Percentiles rank a stretch among this genome's conserved stretches.
Evolutionary conservation across 1,140 invertebrate species (phyloP).

Genomic region (Ips nitidus): DNA sequence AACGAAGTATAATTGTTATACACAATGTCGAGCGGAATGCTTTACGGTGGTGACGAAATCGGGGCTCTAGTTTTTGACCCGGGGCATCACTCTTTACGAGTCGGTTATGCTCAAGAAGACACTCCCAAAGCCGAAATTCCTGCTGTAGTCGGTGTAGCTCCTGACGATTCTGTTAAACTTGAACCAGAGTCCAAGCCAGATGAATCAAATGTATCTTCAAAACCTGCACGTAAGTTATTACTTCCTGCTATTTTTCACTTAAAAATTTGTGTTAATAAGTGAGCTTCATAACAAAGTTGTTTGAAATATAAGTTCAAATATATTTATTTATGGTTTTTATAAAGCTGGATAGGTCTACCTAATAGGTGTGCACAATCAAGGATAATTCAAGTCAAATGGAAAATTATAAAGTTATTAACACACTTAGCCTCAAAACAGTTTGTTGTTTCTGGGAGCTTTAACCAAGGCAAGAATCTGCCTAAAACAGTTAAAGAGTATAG

Average conservation of each 20-base stretch:
- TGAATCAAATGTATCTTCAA: conserved; percentile 52
- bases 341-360: no score
- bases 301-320: no score
- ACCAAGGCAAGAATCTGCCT: no score
- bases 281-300: background rate
- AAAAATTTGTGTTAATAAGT: background rate
- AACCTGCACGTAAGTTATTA: conserved; percentile 53
- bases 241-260: background rate
- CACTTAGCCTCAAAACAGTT: no score
- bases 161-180: conserved; percentile 59
- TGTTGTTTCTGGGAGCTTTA: no score
- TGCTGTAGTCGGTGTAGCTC: conserved; percentile 75
- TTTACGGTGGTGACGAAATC: conserved; percentile 94
- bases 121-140: conserved; percentile 92
- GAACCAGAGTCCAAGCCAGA: conserved; percentile 65
- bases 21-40: conserved; percentile 61
- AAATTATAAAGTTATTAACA: no score
- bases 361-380: no score
- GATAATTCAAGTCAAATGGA: no score
- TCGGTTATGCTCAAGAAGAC: conserved; percentile 91
- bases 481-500: no score
- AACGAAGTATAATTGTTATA: no score
- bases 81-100: conserved; percentile 85
- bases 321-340: background rate
- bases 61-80: conserved; percentile 97